Evolutionary conservation across 2,113 vertebrate genomes (phyloP).

Genomic region (Eudorcas thomsonii): DNA sequence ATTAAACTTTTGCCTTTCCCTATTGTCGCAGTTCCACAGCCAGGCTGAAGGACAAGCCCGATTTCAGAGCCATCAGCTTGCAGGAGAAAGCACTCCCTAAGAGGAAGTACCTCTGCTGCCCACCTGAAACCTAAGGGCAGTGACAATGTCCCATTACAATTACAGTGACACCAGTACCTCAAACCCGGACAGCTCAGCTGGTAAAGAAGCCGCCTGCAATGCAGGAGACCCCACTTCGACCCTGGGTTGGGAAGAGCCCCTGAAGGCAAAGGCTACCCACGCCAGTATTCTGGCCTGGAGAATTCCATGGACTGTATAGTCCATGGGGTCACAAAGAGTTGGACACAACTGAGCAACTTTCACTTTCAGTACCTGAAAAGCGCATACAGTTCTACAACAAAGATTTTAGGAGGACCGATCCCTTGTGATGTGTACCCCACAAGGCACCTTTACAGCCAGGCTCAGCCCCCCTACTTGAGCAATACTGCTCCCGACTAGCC

Average conservation of each 20-base stretch:
- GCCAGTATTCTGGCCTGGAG: not conserved
- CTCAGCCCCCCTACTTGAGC: not conserved
- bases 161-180: not conserved
- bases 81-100: not conserved
- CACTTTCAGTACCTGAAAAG: not conserved
- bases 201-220: not conserved
- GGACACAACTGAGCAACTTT: not conserved
- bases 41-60: not conserved
- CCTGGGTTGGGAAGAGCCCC: not conserved
- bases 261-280: not conserved
- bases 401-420: not conserved
- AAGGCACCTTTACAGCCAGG: not conserved
- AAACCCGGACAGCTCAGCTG: accelerated
- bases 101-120: no score
- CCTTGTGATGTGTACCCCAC: not conserved
- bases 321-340: not conserved
- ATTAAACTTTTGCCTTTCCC: not conserved
- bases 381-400: not conserved
- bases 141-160: not conserved
- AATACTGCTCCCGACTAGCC: not conserved
- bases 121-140: not conserved
- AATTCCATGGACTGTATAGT: not conserved
- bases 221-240: not conserved
- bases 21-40: not conserved
- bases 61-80: no score